A percentile compares a stretch with the other conserved stretches of the same genome.
Evolutionary conservation across 1,140 invertebrate genomes (phyloP).

Genomic region (Liolophura sinensis): DNA sequence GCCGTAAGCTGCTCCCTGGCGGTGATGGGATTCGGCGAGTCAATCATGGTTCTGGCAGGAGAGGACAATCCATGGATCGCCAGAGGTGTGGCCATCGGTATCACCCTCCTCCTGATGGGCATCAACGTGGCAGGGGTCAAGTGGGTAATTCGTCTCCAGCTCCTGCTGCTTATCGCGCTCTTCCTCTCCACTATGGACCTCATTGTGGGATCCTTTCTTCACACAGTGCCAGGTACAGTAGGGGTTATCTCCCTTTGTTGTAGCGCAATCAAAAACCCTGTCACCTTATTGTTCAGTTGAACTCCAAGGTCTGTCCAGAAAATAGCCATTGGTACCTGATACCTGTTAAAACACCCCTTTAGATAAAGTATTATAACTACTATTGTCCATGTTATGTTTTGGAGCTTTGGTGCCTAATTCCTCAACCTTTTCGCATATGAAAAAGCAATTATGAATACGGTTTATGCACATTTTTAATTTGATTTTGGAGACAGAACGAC

Average conservation of each 20-base stretch:
- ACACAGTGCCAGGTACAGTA: slow-evolving; percentile 49
- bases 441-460: too few species aligned
- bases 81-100: slow-evolving; percentile 57
- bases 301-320: neutral
- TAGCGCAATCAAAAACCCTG: too few species aligned
- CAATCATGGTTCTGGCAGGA: slow-evolving; percentile 83
- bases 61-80: slow-evolving; percentile 67
- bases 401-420: too few species aligned
- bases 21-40: slow-evolving; percentile 94
- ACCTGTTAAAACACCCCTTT: neutral
- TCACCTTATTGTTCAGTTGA: neutral
- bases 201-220: slow-evolving; percentile 56
- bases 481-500: too few species aligned
- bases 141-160: slow-evolving; percentile 72
- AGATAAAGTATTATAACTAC: neutral
- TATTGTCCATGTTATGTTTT: too few species aligned
- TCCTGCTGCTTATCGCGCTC: slow-evolving; percentile 75
- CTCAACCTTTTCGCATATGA: too few species aligned
- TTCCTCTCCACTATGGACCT: slow-evolving; percentile 73
- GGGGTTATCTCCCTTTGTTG: slow-evolving; percentile 1
- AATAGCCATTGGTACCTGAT: neutral
- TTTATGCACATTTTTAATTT: too few species aligned
- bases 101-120: slow-evolving; percentile 63
- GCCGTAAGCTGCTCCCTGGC: slow-evolving; percentile 94
- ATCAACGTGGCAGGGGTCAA: slow-evolving; percentile 75